A percentile compares a stretch with the other conserved stretches of the same genome.
Conservation (phyloP, 2,797 vertebrate species). For the Pteropus rufus region DNA sequence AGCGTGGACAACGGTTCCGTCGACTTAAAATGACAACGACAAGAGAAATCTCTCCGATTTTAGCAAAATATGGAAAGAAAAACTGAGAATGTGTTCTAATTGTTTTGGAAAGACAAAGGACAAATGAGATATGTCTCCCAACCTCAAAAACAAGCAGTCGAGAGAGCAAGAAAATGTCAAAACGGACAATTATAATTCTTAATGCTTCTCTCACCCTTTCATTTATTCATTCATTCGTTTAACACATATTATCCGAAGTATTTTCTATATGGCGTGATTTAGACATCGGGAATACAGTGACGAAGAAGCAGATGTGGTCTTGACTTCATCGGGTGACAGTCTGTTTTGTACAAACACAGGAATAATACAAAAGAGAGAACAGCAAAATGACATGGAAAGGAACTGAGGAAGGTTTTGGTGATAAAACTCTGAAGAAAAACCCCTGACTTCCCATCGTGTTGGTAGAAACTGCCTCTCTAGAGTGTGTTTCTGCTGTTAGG, state of each 20-base stretch:
- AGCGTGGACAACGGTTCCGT: no score
- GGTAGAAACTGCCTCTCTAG: background rate
- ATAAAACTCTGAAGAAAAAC: background rate
- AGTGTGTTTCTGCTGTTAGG: background rate
- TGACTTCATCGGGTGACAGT: background rate
- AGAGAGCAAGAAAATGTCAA: background rate
- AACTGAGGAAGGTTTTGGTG: background rate
- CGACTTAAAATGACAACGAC: background rate
- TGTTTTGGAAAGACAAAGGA: background rate
- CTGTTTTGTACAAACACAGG: background rate
- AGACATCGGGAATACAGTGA: no score
- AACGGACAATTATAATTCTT: background rate
- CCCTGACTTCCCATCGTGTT: background rate
- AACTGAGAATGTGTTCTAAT: background rate
- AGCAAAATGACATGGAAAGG: fast-evolving
- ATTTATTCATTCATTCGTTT: no score
- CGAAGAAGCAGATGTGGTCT: background rate
- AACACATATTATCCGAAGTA: background rate
- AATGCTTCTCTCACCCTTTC: background rate
- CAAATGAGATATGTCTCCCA: background rate
- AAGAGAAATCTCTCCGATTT: background rate
- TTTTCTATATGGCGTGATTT: background rate
- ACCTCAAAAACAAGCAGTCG: background rate
- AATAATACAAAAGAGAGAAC: background rate
- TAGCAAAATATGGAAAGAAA: background rate